Conservation (phyloP, 2,888 invertebrate genomes). For the Chloroclysta siterata region DNA sequence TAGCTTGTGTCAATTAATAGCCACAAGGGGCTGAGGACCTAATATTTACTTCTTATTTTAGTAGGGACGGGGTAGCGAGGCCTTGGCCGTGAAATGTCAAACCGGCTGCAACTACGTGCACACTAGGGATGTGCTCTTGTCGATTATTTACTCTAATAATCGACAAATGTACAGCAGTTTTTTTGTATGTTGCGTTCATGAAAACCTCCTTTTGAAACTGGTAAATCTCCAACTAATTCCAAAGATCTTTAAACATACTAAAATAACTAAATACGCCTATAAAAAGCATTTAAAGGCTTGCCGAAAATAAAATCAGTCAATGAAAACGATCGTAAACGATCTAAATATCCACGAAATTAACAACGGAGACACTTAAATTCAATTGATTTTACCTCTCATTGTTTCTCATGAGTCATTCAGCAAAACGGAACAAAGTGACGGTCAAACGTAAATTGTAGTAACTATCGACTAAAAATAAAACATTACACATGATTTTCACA, state of each 20-base stretch:
- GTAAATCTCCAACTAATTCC: too few species aligned
- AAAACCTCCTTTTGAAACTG: neutral
- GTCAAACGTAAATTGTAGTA: neutral
- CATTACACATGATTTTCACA: slow-evolving; percentile 56
- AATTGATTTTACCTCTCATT: neutral
- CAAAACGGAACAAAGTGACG: neutral
- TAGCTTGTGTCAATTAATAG: slow-evolving; percentile 9
- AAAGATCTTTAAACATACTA: too few species aligned
- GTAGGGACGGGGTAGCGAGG: slow-evolving; percentile 52
- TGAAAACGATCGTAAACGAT: neutral
- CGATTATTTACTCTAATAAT: slow-evolving; percentile 19
- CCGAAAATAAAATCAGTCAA: neutral
- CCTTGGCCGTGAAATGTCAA: slow-evolving; percentile 71
- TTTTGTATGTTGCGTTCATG: too few species aligned
- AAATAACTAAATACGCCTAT: too few species aligned
- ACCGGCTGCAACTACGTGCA: slow-evolving; percentile 54
- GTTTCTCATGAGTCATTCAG: neutral
- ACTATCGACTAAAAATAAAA: slow-evolving; percentile 27
- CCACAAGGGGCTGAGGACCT: slow-evolving; percentile 35
- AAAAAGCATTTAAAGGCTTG: neutral
- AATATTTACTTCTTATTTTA: slow-evolving; percentile 41
- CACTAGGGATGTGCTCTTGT: slow-evolving; percentile 47
- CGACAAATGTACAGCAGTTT: neutral
- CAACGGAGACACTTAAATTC: neutral
- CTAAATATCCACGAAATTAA: neutral